Base-by-base conservation (phyloP, 2,888 invertebrate genomes). In the Apamea epomidion region DNA sequence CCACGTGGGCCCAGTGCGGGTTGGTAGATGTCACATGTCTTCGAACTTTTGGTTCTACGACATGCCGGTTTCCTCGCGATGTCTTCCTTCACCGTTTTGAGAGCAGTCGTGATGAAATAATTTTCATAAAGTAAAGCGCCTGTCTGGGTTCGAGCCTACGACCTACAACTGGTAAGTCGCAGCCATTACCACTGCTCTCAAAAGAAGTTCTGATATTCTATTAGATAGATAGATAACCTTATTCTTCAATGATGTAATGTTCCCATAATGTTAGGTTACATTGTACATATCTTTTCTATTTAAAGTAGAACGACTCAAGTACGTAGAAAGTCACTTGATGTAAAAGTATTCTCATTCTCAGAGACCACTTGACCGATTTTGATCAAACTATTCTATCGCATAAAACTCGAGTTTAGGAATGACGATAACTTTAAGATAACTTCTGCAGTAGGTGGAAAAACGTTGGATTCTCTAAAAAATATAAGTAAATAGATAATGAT, bases 241-340 rank as follows among this genome's bases (percentile, higher is more conserved):
- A 45, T 51, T 54, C 2, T 54, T 51, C 14, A 51, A 16, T 62
- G 21, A 42, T 7, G 42, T 42, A 29, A 29, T 25, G 42, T 42
- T 12, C 18, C 18, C 32, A 25, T 64, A 29, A 29, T 1, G 12
- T 7, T 29, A 25, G 6, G 18, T 1, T 29, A 0, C 21, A 25
- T 65, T n/a, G 18, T 12, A n/a, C 32, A 1, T 32, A 32, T 62
- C 7, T 48, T 16, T 62, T 37, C 0, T 16, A 68, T 18, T 68
- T 37, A 18, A 6, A 68, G 32, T 78, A 58, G 67, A 25, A 25
- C 37, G n/a, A 12, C 48, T 48, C 37, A 42, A 78, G n/a, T 37
- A 42, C 4, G 25, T 60, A 60, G 60, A 78, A 78, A 78, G 79
- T 78, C 45, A 42, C 48, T 78, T 68, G 25, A 78, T 16, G 25